These are phyloP conservation scores for Myzus persicae DNA, from an alignment of 1,140 invertebrate species.

Conservation along the genomic window DNA sequence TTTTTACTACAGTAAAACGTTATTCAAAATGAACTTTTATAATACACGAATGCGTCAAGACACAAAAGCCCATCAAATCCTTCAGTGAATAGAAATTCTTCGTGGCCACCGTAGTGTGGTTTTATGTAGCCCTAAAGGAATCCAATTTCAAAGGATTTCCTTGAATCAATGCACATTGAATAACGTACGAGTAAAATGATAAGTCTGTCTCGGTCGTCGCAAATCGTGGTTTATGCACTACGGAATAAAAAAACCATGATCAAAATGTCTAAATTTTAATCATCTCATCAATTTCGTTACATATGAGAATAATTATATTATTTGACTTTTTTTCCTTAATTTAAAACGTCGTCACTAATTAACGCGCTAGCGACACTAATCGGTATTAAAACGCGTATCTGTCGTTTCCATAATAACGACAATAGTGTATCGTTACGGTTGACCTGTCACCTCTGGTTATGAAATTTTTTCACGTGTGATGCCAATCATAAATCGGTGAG, in stretches of 20 bases:
- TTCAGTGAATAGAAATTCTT: slow-evolving; percentile 5
- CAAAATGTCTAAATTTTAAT: background rate
- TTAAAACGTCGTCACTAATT: background rate
- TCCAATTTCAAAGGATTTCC: slow-evolving; percentile 28
- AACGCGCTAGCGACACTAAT: background rate
- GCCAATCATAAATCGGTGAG: background rate
- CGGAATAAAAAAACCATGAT: background rate
- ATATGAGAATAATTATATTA: background rate
- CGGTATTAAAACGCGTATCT: background rate
- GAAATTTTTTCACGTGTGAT: background rate
- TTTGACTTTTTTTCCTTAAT: background rate
- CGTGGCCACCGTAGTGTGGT: background rate
- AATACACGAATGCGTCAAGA: background rate
- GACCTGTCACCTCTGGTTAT: background rate
- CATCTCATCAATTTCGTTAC: background rate
- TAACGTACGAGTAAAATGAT: background rate
- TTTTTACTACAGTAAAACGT: background rate
- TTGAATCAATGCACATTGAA: slow-evolving; percentile 5
- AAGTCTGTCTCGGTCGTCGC: background rate
- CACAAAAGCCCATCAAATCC: background rate
- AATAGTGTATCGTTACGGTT: background rate
- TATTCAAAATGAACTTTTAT: slow-evolving; percentile 41
- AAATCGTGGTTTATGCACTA: background rate
- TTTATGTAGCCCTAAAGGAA: background rate
- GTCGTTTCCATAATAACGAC: background rate